These are phyloP conservation scores for Tangara arthus DNA, from an alignment of 2,797 vertebrate genomes.

Conservation along the genomic window DNA sequence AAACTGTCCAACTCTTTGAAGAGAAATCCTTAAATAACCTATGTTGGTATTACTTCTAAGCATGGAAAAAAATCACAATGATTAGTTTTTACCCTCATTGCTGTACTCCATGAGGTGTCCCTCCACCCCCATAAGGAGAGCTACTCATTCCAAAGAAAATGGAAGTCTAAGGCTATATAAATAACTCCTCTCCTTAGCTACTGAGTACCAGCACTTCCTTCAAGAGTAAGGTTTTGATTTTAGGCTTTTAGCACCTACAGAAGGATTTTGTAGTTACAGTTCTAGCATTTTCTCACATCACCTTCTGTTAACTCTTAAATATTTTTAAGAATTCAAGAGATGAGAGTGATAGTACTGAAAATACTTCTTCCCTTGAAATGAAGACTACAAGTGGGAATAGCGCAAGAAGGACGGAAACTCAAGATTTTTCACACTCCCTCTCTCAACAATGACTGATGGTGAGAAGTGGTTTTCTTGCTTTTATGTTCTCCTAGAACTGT, in stretches of 20 bases:
- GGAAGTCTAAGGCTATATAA: not conserved
- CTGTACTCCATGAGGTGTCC: not conserved
- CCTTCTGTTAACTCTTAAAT: slow-evolving; percentile 41
- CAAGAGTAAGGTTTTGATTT: not conserved
- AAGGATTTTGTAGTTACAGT: not conserved
- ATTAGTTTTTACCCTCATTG: not conserved
- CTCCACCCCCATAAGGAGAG: not conserved
- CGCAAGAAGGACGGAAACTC: not conserved
- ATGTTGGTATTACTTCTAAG: not conserved
- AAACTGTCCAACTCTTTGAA: not conserved
- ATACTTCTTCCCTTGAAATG: not conserved
- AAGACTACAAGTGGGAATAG: not conserved
- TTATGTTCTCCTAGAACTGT: not conserved
- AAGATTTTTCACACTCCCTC: slow-evolving; percentile 13
- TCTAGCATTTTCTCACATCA: slow-evolving; percentile 34
- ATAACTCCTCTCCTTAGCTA: not conserved
- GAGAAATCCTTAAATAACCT: not conserved
- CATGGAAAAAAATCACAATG: not conserved
- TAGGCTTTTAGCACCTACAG: slow-evolving; percentile 53
- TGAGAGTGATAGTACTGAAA: not conserved
- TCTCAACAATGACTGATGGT: not conserved
- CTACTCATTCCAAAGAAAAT: not conserved
- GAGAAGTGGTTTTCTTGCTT: not conserved
- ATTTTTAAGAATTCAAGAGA: slow-evolving; percentile 37
- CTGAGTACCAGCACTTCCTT: not conserved